Evolutionary conservation across 2,113 vertebrate species (phyloP), one percentile per base, ranked within the genome.

Genomic region (Eidolon helvum): DNA sequence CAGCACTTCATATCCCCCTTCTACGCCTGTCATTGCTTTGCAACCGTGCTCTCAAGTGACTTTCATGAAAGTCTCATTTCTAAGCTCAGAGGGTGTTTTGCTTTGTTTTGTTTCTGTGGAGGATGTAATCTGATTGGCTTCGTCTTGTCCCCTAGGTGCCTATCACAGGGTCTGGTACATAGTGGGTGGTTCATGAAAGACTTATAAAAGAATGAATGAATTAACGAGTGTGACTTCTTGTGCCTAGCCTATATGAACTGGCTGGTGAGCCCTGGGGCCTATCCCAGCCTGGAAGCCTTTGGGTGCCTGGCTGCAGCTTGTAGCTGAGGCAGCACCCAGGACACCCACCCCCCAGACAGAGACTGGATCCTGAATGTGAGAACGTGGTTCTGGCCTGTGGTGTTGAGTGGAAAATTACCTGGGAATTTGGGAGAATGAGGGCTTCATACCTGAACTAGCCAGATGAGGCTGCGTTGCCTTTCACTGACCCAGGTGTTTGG

Each of bases 321-420:
- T 11, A 28, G 33, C 19, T 30, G 26, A 55, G 7, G 21, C 35
- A 65, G 57, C 35, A 35, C 12, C 26, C 0, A 26, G 43, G 12
- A 10, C 50, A 33, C 68, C 45, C n/a, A 38, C 8, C 2, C 12
- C 4, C 35, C 18, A 30, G 57, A 65, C 28, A 59, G 66, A 84
- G 24, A 50, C 26, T 11, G 11, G 75, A 79, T 86, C 84, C 84
- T 80, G 66, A 71, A 72, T 43, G 71, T 0, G 40, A 65, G 55
- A 89, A 35, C 14, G 10, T 0, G 2, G 88, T 43, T 30, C 78
- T 82, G 57, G 15, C 50, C 59, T 48, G 26, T 10, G 11, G 59
- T 78, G 74, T 66, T 77, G 22, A 53, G 38, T 63, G 89, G 93
- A 95, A 96, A 95, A 28, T 66, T 96, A 84, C 93, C 72, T 28